Evolutionary conservation across 2,797 vertebrate genomes (phyloP).

Genomic region (Platyrinchus mystaceus): DNA sequence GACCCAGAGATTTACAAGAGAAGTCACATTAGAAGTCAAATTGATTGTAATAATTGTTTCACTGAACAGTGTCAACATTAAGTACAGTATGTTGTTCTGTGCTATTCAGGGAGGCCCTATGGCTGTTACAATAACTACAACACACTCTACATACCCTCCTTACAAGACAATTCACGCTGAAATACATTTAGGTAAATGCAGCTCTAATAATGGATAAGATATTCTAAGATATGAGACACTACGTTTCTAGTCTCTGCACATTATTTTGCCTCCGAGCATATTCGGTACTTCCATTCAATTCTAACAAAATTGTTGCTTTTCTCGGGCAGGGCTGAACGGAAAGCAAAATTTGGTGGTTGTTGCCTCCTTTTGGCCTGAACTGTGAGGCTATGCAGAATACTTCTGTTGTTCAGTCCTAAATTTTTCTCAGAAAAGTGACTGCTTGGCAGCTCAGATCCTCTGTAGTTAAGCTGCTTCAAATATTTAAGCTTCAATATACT

Average conservation of each 20-base stretch:
- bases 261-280: not conserved
- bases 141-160: not conserved
- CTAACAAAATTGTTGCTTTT: not conserved
- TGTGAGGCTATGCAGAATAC: not conserved
- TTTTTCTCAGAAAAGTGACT: not conserved
- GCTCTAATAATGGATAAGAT: not conserved
- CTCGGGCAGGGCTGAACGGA: not conserved
- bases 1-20: constrained; percentile 83
- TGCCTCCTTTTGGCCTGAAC: constrained; percentile 23
- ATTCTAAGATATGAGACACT: not conserved
- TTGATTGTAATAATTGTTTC: constrained; percentile 83
- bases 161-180: not conserved
- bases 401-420: not conserved
- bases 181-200: not conserved
- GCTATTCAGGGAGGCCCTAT: constrained; percentile 13
- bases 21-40: constrained; percentile 82
- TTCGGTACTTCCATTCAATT: not conserved
- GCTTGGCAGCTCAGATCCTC: not conserved
- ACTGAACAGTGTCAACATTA: constrained; percentile 76
- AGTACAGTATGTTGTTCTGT: constrained; percentile 68
- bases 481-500: not conserved
- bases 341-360: constrained; percentile 6
- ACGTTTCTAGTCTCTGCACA: not conserved
- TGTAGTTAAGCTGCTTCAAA: not conserved
- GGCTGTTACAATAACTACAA: not conserved